A percentile compares a stretch with the other conserved stretches of the same genome.
These are phyloP conservation scores for Phocoena sinus DNA, from an alignment of 2,113 vertebrate species.

Conservation along the genomic window DNA sequence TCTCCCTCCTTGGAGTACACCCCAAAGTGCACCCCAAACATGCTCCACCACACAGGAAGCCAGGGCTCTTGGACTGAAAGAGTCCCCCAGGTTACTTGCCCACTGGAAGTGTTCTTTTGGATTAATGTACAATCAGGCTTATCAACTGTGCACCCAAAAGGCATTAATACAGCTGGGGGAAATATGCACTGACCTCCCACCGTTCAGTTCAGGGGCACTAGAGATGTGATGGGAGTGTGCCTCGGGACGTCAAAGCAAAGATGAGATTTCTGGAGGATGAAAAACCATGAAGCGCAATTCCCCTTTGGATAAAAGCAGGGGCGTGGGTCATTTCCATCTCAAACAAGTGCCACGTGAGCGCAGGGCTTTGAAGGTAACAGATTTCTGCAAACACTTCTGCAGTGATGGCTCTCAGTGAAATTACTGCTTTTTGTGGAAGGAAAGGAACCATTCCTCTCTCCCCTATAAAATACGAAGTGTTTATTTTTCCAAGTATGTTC, in stretches of 20 bases:
- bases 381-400: neutral
- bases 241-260: neutral
- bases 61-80: neutral
- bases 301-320: neutral
- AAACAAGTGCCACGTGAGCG: neutral
- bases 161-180: neutral
- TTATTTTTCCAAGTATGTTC: conserved; percentile 11
- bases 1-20: neutral
- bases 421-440: neutral
- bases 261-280: neutral
- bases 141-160: neutral
- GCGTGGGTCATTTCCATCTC: neutral
- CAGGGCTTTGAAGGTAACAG: neutral
- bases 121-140: neutral
- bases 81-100: neutral
- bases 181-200: neutral
- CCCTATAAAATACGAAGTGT: neutral
- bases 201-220: neutral
- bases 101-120: neutral
- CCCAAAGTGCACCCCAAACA: neutral
- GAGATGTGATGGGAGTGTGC: neutral
- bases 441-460: neutral
- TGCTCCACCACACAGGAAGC: neutral
- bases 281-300: neutral
- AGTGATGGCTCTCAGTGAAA: neutral